Evolutionary conservation across 1,140 invertebrate genomes (phyloP).

Genomic region (Atta texana): DNA sequence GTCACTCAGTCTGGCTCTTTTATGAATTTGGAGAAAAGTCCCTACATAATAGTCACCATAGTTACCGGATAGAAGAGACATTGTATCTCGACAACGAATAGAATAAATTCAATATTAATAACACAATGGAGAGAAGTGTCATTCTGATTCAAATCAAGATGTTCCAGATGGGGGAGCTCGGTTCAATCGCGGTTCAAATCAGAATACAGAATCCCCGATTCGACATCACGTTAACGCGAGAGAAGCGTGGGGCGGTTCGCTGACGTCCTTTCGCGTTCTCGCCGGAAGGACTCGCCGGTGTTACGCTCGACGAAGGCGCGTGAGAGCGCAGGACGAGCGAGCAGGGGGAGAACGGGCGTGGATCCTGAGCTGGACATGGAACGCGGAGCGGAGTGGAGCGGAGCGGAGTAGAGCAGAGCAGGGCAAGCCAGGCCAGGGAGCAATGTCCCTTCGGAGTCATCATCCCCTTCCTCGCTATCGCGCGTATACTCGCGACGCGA

Average conservation of each 20-base stretch:
- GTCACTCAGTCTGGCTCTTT: neutral
- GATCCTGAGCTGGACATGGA: conserved; percentile 73
- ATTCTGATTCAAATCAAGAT: neutral
- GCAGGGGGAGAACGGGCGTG: conserved; percentile 50
- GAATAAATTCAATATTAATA: conserved; percentile 11
- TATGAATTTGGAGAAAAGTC: neutral
- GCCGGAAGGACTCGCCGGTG: conserved; percentile 69
- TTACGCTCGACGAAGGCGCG: conserved; percentile 72
- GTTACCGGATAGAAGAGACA: neutral
- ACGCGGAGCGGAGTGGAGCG: conserved; percentile 62
- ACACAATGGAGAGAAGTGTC: neutral
- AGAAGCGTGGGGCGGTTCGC: neutral
- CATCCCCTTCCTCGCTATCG: conserved; percentile 82
- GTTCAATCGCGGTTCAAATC: neutral
- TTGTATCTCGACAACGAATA: neutral
- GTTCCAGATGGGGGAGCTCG: neutral
- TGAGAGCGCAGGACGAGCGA: conserved; percentile 70
- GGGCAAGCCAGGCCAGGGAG: conserved; percentile 80
- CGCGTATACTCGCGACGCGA: conserved; percentile 76
- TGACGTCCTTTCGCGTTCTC: conserved; percentile 41
- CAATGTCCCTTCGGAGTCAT: conserved; percentile 83
- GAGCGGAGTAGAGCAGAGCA: conserved; percentile 70
- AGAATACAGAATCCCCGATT: neutral
- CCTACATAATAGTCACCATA: neutral
- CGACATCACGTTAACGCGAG: neutral